Evolutionary conservation across 1,140 invertebrate genomes (phyloP).

Genomic region (Holcopasites calliopsidis): DNA sequence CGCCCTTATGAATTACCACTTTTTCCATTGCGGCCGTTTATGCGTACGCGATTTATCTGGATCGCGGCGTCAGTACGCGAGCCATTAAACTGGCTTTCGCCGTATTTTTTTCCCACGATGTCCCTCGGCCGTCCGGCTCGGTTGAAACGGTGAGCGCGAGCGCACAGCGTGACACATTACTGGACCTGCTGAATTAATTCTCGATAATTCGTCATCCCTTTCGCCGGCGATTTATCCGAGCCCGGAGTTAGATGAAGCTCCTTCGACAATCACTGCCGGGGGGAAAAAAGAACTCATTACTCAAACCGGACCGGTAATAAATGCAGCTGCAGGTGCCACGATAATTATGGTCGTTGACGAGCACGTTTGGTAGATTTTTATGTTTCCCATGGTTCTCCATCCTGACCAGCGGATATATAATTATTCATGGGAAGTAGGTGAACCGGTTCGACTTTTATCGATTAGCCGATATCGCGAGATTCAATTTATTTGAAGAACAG

Average conservation of each 20-base stretch:
- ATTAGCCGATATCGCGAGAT: neutral
- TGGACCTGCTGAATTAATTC: constrained; percentile 35
- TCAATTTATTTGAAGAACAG: neutral
- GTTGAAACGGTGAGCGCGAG: neutral
- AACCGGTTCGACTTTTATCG: neutral
- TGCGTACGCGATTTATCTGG: constrained; percentile 33
- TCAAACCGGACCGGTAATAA: constrained; percentile 30
- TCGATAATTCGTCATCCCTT: constrained; percentile 43
- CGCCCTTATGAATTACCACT: constrained; percentile 1
- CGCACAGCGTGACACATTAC: constrained; percentile 5
- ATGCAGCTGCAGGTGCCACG: constrained; percentile 22
- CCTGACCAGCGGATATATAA: neutral
- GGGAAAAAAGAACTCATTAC: constrained; percentile 33
- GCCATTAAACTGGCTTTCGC: constrained; percentile 43
- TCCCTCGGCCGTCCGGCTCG: neutral
- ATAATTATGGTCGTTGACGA: constrained; percentile 31
- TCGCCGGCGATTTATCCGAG: constrained; percentile 29
- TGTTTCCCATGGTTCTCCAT: constrained; percentile 18
- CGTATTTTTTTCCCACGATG: constrained; percentile 36
- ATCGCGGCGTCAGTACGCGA: neutral
- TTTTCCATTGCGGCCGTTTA: constrained; percentile 39
- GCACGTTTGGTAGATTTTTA: constrained; percentile 41
- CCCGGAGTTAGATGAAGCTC: neutral
- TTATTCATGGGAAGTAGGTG: neutral
- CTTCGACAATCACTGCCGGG: constrained; percentile 3